A percentile compares a stretch with the other conserved stretches of the same genome.
Conservation (phyloP, 2,113 vertebrate genomes). For the Struthidea cinerea region DNA sequence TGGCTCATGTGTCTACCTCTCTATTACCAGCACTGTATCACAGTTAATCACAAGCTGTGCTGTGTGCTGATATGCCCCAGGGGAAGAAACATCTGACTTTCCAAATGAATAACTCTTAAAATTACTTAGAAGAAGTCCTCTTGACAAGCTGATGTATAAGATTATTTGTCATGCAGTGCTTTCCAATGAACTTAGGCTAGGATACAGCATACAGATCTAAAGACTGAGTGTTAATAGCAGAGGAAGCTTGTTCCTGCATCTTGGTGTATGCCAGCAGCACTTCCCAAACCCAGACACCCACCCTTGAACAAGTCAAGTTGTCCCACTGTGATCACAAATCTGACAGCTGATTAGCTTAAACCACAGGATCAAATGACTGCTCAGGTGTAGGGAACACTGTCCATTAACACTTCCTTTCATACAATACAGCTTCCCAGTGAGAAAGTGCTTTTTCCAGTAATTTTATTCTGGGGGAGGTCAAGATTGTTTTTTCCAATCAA, state of each 20-base stretch:
- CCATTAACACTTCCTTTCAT: not conserved
- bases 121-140: not conserved
- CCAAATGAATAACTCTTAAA: constrained; percentile 11
- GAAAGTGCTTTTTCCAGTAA: not conserved
- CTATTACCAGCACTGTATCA: not conserved
- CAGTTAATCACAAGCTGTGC: not conserved
- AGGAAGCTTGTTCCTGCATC: not conserved
- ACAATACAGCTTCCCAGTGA: not conserved
- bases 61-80: not conserved
- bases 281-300: accelerated
- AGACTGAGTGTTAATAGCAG: not conserved
- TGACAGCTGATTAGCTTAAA: not conserved
- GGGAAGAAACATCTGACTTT: not conserved
- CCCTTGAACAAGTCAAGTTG: not conserved
- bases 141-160: not conserved
- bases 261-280: not conserved
- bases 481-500: not conserved
- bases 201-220: accelerated
- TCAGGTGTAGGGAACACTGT: not conserved
- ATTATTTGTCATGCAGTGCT: not conserved
- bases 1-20: not conserved
- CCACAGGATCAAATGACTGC: not conserved
- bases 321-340: not conserved
- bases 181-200: not conserved
- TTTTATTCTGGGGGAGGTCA: not conserved